A percentile compares a stretch with the other conserved stretches of the same genome.
phyloP scores from a whole-genome alignment of 2,888 invertebrate species.

The Drosophila pseudotalamancana region DNA sequence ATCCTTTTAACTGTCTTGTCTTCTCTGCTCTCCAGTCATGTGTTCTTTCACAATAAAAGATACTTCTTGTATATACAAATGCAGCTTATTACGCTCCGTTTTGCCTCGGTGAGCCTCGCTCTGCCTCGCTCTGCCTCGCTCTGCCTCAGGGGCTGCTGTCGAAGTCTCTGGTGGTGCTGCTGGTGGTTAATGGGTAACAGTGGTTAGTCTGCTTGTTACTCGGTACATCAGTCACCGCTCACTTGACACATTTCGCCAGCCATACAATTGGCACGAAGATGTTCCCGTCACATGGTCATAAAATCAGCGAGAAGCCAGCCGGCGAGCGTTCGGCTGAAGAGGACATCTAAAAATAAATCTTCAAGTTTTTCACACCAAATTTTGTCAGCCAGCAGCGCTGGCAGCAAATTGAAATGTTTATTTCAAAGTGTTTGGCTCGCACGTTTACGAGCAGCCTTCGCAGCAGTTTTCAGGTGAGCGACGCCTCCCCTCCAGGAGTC shows the following conservation, averaged over 20 bases:
- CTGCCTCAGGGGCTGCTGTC: slow-evolving; percentile 4
- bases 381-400: slow-evolving; percentile 44
- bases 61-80: slow-evolving; percentile 47
- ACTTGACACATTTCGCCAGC: slow-evolving; percentile 82
- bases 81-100: slow-evolving; percentile 43
- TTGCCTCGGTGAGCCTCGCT: slow-evolving; percentile 6
- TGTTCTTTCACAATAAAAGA: slow-evolving; percentile 46
- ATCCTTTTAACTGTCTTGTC: not conserved
- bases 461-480: slow-evolving; percentile 64
- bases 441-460: slow-evolving; percentile 27
- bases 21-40: slow-evolving; percentile 41
- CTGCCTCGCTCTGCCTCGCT: not conserved
- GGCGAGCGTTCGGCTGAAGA: slow-evolving; percentile 15
- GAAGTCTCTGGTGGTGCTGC: not conserved
- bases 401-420: slow-evolving; percentile 74
- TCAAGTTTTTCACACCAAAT: slow-evolving; percentile 72
- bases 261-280: slow-evolving; percentile 67
- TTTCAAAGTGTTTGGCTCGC: slow-evolving; percentile 58
- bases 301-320: slow-evolving; percentile 39
- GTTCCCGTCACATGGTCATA: slow-evolving; percentile 63
- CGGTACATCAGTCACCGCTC: slow-evolving; percentile 83
- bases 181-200: slow-evolving; percentile 7
- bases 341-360: slow-evolving; percentile 63
- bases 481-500: not conserved
- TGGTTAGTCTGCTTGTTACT: slow-evolving; percentile 74